Conservation (phyloP, 2,888 invertebrate species). For the Notodonta dromedarius region DNA sequence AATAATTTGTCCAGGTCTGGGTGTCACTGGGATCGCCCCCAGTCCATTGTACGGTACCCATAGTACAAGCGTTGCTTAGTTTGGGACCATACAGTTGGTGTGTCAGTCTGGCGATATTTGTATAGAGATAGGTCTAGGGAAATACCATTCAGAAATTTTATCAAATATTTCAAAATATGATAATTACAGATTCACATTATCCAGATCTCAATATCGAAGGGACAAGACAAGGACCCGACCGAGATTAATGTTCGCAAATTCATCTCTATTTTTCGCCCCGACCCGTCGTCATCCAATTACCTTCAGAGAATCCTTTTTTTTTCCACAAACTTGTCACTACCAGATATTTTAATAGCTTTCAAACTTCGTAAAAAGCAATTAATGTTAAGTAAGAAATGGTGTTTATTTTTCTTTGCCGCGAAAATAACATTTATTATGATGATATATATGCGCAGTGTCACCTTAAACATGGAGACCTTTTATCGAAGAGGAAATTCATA, state of each 20-base stretch:
- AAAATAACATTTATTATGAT: conserved; percentile 29
- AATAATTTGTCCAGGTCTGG: too few species aligned
- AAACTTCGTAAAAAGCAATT: conserved; percentile 6
- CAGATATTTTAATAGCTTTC: conserved; percentile 39
- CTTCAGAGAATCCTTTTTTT: conserved; percentile 20
- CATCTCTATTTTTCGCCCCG: conserved; percentile 12
- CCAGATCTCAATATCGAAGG: conserved; percentile 5
- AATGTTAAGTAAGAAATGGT: conserved; percentile 10
- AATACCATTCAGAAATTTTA: not conserved
- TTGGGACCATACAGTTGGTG: too few species aligned
- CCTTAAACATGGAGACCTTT: conserved; percentile 47
- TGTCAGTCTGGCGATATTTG: too few species aligned
- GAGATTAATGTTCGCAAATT: conserved; percentile 24
- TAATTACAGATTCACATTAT: not conserved
- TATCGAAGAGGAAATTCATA: conserved; percentile 61
- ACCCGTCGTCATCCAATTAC: conserved; percentile 25
- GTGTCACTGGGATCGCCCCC: too few species aligned
- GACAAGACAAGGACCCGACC: conserved; percentile 14
- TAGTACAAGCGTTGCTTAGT: too few species aligned
- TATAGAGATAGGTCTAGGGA: too few species aligned
- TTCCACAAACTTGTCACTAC: conserved; percentile 34
- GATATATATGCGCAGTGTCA: conserved; percentile 22
- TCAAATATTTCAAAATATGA: not conserved
- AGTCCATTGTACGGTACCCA: too few species aligned
- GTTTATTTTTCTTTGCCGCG: conserved; percentile 20